Base-by-base conservation (phyloP, 2,888 invertebrate genomes). In the Cybosia mesomella region DNA sequence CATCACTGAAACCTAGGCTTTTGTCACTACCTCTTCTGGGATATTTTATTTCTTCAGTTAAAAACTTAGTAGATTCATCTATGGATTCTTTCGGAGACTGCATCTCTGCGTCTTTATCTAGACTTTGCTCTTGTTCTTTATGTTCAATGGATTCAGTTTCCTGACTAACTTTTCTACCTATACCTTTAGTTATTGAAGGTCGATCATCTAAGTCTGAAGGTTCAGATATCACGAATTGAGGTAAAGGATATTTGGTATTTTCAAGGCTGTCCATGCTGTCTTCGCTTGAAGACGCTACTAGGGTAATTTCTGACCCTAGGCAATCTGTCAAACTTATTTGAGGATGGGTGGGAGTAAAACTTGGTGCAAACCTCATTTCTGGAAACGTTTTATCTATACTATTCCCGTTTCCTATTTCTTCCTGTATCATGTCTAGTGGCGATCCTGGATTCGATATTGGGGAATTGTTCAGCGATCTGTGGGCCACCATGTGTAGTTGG, bases 271-370 rank as follows among this genome's bases (percentile, higher is more conserved):
- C 97, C 91, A 97, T 96, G 60, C 96, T 96, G 71, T 97, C 97
- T 73, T 96, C 96, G 0, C 97, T 97, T 0, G 97, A 97, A 0
- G 97, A 97, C 0, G 97, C 97, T 0, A 98, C 97, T 2, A 98
- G 85, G 0, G 98, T 98, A 0, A 98, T 96, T 90, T 98, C 97
- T 9, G 97, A 97, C 0, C 98, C 98, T 66, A 98, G 95, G 65
- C 98, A 98, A 87, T 99, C 98, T 0, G 99, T 99, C 13, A 99
- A 96, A 80, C 98, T 98, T 72, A 99, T 99, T 90, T 98, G 98
- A 0, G 99, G 98, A 87, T 97, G 96, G 18, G 87, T 93, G 0
- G 88, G 75, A 0, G 85, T 77, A 58, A 88, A 91, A 2, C 71
- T 83, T 1, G 90, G 86, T 34, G 71, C 64, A 36, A 88, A 88